phyloP scores from a whole-genome alignment of 1,140 invertebrate species.

The Musca domestica region DNA sequence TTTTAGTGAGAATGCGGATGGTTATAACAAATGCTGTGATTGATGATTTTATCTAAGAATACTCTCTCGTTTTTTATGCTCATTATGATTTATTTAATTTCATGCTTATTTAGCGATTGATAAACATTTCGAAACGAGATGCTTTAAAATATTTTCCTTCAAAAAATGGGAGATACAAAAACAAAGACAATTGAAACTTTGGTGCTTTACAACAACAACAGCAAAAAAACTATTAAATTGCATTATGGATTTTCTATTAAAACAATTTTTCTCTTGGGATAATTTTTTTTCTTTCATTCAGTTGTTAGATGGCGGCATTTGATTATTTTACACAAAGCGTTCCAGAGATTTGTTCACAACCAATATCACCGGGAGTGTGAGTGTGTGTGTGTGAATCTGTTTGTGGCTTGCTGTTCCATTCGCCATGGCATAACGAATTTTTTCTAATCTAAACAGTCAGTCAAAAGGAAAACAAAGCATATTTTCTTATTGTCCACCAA shows the following conservation, averaged over 20 bases:
- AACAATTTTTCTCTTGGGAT: background rate
- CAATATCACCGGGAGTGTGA: background rate
- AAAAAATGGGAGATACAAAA: background rate
- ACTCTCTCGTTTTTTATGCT: too few species aligned
- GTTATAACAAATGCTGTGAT: background rate
- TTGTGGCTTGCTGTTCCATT: background rate
- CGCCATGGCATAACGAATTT: slow-evolving; percentile 13
- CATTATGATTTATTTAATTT: slow-evolving; percentile 17
- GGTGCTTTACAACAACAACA: background rate
- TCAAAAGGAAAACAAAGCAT: background rate
- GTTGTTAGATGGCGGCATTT: background rate
- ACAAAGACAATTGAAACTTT: background rate
- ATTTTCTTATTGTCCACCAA: background rate
- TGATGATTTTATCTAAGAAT: slow-evolving; percentile 1
- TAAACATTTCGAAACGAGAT: too few species aligned
- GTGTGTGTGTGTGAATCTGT: background rate
- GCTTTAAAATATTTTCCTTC: background rate
- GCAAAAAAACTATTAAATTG: background rate
- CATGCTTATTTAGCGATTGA: slow-evolving; percentile 10
- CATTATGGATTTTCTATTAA: slow-evolving; percentile 1
- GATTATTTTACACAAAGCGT: background rate
- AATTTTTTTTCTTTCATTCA: background rate
- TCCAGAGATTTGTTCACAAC: background rate
- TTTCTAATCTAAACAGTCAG: slow-evolving; percentile 5
- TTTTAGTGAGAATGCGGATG: background rate